phyloP scores from a whole-genome alignment of 2,888 invertebrate species.

The Limnephilus auricula region DNA sequence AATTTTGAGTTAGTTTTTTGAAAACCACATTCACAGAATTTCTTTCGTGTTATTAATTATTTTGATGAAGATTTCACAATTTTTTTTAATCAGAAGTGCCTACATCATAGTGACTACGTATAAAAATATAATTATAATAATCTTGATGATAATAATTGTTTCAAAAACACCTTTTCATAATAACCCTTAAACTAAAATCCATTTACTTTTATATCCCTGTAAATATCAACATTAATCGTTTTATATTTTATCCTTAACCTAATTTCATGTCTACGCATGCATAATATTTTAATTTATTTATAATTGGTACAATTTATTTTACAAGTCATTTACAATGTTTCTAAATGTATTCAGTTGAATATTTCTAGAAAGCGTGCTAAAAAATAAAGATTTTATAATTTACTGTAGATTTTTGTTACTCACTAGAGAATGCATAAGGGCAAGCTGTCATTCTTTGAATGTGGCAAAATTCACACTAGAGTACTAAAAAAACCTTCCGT shows the following conservation, averaged over 20 bases:
- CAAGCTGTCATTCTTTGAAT: not conserved
- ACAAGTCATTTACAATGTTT: not conserved
- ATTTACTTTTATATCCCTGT: not conserved
- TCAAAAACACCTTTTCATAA: not conserved
- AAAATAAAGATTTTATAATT: not conserved
- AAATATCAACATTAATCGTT: not conserved
- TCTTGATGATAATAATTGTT: not conserved
- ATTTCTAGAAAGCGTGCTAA: not conserved
- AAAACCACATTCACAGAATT: not conserved
- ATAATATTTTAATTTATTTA: not conserved
- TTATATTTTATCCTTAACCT: not conserved
- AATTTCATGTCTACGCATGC: not conserved
- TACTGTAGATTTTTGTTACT: not conserved
- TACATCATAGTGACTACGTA: not conserved
- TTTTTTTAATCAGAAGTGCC: not conserved
- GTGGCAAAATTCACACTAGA: not conserved
- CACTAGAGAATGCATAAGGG: not conserved
- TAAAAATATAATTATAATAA: not conserved
- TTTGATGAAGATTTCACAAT: not conserved
- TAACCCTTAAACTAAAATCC: not conserved
- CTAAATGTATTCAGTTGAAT: not conserved
- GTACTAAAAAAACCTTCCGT: not conserved
- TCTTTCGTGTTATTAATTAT: not conserved
- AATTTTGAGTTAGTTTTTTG: not conserved
- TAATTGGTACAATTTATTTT: not conserved